These are phyloP conservation scores for Ciconia maguari DNA, from an alignment of 2,113 vertebrate species.

Conservation along the genomic window DNA sequence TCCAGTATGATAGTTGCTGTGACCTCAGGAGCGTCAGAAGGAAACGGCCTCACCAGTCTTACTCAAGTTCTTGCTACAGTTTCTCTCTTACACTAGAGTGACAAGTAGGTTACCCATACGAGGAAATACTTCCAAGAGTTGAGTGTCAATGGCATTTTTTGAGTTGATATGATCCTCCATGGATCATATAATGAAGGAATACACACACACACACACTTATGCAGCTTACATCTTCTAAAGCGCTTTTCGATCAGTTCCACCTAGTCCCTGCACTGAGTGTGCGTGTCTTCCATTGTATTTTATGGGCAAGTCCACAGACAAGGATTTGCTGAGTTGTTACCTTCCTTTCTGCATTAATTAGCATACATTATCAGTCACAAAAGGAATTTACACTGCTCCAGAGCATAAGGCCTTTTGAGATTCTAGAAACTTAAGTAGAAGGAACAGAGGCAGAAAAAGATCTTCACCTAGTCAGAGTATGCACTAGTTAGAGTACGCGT, in stretches of 20 bases:
- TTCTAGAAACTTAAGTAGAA: background rate
- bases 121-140: background rate
- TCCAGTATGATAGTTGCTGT: background rate
- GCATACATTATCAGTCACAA: background rate
- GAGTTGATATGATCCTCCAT: background rate
- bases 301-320: background rate
- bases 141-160: background rate
- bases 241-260: background rate
- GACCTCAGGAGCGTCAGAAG: background rate
- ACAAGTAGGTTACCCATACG: background rate
- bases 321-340: background rate
- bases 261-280: background rate
- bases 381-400: background rate
- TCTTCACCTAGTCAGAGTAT: background rate
- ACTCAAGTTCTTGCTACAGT: background rate
- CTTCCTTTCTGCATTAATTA: background rate
- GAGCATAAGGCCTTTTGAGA: background rate
- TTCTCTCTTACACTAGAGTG: background rate
- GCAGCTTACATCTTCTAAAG: background rate
- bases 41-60: background rate
- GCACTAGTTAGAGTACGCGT: background rate
- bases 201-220: background rate
- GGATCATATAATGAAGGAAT: background rate
- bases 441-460: background rate
- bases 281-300: background rate